Evolutionary conservation across 2,113 vertebrate species (phyloP), one percentile per base, ranked within the genome.

Genomic region (Prionailurus viverrinus): DNA sequence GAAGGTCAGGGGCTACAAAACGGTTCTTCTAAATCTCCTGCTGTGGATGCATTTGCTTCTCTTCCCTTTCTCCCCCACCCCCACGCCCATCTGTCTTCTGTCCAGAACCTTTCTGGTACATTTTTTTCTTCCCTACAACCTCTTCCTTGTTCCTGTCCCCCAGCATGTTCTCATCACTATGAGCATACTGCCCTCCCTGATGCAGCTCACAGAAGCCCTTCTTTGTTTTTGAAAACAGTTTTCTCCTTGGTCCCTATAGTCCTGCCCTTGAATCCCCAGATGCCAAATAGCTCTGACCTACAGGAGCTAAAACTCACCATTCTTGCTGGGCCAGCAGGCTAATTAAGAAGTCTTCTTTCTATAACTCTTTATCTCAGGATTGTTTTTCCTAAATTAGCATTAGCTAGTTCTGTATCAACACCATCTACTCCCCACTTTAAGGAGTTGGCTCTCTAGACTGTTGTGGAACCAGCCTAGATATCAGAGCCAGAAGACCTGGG

Each of bases 331-430:
- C 69, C 84, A 87, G 88, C 69, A 88, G 53, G 84, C 85, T 96
- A 78, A 95, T 97, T 82, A 94, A 79, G 58, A 73, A 92, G n/a
- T 55, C 65, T 93, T 82, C 48, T 79, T 83, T 84, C 95, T 94
- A 16, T 14, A 69, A 65, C 91, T 91, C 91, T 96, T 69, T 81
- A 68, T 97, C 92, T 97, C 36, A n/a, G 51, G n/a, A 45, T 80
- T 84, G 41, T 88, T 94, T 94, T 89, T 93, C 78, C 91, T 86
- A 82, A 96, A 89, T 97, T 94, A 93, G 66, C 81, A 86, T 95
- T 53, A 91, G 84, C 33, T 29, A 71, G 31, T 45, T 93, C 83
- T 51, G 14, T 85, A 94, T 84, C 84, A 61, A 65, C 36, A 48
- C 48, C 86, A 91, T 91, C 86, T 82, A 61, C 65, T 33, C 14